Base-by-base conservation (phyloP, 2,888 invertebrate genomes). In the Oscheius myriophilus region DNA sequence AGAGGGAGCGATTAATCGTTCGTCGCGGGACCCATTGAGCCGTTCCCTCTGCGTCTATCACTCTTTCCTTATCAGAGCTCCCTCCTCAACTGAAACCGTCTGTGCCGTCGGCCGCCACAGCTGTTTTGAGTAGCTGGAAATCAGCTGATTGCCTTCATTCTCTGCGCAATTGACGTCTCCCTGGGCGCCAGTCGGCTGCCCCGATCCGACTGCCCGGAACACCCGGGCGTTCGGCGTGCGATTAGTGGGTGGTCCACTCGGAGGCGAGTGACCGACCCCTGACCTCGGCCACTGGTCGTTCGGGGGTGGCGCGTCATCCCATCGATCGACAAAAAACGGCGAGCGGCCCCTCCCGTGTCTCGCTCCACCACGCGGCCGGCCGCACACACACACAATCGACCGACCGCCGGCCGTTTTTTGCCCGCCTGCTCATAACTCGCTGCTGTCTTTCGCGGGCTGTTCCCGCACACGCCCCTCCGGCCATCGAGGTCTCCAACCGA, bases 351-450 rank as follows among this genome's bases (percentile, higher is more conserved):
- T 42, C 55, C 49, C 55, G 58, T 62, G 55, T 54, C 57, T 61
- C 65, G 52, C 49, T 57, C 70, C 70, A 65, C 70, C 65, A 61
- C 70, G 63, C 71, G 70, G 71, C 21, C 61, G 49, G 61, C 61
- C 61, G 61, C 61, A 61, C 61, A 66, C 64, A 63, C 69, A 61
- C 63, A 53, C 57, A 61, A 59, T 61, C 59, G 63, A 65, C 59
- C 73, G 57, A 66, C 51, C 55, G 43, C 66, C 57, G 55, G 46
- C 45, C 66, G 53, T 66, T 52, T 69, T 62, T 61, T 64, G 69
- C 66, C 69, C 58, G 61, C 70, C 65, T 66, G 43, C 62, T 61
- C 67, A 67, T 59, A 59, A 52, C 61, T 61, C 59, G 63, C 68
- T 49, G 55, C 67, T 67, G 46, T 57, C 43, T 49, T 45, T 52